Conservation (phyloP, 2,113 vertebrate species). For the Tylochromis polylepis region DNA sequence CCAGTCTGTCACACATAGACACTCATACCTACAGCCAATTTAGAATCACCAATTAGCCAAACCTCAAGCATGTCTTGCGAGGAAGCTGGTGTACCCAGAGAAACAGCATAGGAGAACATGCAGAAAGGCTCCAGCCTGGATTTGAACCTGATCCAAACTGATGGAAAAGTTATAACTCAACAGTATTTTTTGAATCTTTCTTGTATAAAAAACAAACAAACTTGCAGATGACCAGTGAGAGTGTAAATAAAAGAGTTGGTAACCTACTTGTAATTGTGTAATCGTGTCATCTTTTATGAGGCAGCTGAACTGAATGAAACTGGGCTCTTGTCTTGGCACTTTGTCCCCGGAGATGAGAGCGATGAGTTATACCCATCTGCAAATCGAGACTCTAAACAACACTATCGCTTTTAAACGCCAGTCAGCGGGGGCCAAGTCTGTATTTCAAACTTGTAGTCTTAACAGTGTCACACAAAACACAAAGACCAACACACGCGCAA, state of each 20-base stretch:
- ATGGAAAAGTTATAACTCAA: background rate
- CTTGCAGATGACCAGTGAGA: background rate
- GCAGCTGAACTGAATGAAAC: background rate
- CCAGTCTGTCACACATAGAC: background rate
- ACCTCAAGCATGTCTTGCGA: background rate
- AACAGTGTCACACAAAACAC: conserved; percentile 25
- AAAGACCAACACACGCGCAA: background rate
- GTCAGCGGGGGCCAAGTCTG: conserved; percentile 17
- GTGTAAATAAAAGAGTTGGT: background rate
- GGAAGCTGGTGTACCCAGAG: background rate
- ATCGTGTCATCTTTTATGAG: background rate
- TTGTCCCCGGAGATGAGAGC: background rate
- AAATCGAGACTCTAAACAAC: conserved; percentile 14
- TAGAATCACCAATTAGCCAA: background rate
- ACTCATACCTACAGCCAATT: background rate
- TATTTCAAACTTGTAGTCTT: conserved; percentile 27
- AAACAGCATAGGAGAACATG: background rate
- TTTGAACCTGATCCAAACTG: background rate
- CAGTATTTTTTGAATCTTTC: background rate
- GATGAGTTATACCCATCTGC: conserved; percentile 4
- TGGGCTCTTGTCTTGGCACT: background rate
- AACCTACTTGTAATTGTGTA: background rate
- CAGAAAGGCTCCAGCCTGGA: background rate
- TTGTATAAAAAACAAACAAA: background rate
- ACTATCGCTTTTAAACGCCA: conserved; percentile 28